Conservation (phyloP, 1,140 invertebrate species). For the Latrodectus geometricus region DNA sequence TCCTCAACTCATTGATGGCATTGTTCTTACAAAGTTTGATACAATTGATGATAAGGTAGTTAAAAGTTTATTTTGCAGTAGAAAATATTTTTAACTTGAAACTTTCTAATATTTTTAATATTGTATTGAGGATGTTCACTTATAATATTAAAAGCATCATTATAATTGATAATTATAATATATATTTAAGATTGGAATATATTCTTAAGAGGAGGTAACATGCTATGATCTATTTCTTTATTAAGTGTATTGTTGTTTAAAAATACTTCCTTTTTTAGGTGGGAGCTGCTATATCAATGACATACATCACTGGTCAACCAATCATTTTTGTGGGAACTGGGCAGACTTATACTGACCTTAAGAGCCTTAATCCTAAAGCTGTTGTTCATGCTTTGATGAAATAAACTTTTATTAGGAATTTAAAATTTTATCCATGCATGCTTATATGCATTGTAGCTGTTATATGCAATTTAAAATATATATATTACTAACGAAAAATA, state of each 20-base stretch:
- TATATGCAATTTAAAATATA: not conserved
- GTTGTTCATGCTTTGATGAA: slow-evolving; percentile 94
- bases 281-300: slow-evolving; percentile 99
- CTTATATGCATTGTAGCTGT: not conserved
- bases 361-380: slow-evolving; percentile 95
- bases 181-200: too few relatives aligned
- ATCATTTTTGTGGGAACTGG: slow-evolving; percentile 99
- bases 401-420: slow-evolving; percentile 29
- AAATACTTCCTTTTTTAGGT: slow-evolving; percentile 70
- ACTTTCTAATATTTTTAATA: not conserved
- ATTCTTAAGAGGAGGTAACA: too few relatives aligned
- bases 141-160: too few relatives aligned
- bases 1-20: slow-evolving; percentile 82
- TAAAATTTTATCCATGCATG: slow-evolving; percentile 17
- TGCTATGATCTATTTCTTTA: too few relatives aligned
- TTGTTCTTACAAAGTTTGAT: slow-evolving; percentile 76
- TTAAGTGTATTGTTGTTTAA: too few relatives aligned
- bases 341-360: slow-evolving; percentile 98
- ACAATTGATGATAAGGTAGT: slow-evolving; percentile 86
- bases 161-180: too few relatives aligned
- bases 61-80: slow-evolving; percentile 90
- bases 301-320: slow-evolving; percentile 99
- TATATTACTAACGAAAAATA: too few relatives aligned
- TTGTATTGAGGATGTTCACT: not conserved
- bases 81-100: not conserved